phyloP scores from a whole-genome alignment of 1,140 invertebrate genomes.

The Drosophila pseudoananassae region DNA sequence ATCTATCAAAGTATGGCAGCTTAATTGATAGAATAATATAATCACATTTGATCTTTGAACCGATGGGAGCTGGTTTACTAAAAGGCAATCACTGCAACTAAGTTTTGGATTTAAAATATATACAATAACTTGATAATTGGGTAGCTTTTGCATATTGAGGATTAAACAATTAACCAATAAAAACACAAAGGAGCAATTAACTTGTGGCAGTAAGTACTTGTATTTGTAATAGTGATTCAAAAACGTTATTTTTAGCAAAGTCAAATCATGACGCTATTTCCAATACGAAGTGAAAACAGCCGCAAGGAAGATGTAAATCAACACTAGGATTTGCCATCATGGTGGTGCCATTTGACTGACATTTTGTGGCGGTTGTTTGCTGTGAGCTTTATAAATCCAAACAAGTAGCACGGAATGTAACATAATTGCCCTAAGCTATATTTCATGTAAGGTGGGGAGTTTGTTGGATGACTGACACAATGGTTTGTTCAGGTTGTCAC shows the following conservation, averaged over 20 bases:
- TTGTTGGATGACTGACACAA: conserved; percentile 17
- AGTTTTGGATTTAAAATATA: background rate
- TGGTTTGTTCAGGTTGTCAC: conserved; percentile 23
- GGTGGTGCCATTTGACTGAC: conserved; percentile 29
- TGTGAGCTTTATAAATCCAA: conserved; percentile 2
- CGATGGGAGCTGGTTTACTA: background rate
- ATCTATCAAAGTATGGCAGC: background rate
- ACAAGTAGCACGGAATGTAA: conserved; percentile 38
- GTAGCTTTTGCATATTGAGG: background rate
- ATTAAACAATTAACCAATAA: background rate
- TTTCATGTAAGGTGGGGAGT: background rate
- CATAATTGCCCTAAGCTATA: conserved; percentile 34
- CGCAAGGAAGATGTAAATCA: conserved; percentile 3
- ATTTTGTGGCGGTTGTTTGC: background rate
- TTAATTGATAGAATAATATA: background rate
- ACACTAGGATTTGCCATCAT: conserved; percentile 1
- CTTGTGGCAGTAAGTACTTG: background rate
- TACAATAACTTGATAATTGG: background rate
- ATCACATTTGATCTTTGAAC: background rate
- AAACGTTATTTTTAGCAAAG: background rate
- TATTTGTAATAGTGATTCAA: background rate
- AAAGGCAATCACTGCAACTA: background rate
- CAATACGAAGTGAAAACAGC: background rate
- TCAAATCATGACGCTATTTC: background rate
- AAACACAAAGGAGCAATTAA: background rate